These are phyloP conservation scores for Emys orbicularis DNA, from an alignment of 2,797 vertebrate genomes.

Conservation along the genomic window DNA sequence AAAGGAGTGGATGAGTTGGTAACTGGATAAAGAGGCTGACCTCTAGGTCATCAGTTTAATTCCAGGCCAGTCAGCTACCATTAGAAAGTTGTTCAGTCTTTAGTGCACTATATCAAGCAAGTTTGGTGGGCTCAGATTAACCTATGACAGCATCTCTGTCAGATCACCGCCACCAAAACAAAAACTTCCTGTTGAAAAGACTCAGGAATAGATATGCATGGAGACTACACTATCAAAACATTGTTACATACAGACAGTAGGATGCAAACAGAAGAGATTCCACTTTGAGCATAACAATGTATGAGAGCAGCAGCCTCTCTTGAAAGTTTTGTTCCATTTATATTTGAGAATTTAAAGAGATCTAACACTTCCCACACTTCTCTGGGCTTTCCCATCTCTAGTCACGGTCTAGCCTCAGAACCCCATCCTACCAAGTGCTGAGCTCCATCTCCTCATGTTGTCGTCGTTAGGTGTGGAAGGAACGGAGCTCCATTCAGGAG, in stretches of 20 bases:
- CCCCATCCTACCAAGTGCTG: background rate
- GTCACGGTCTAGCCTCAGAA: no score
- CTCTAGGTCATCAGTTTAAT: background rate
- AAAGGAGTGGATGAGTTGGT: background rate
- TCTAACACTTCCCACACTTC: background rate
- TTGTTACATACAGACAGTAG: no score
- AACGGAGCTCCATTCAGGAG: background rate
- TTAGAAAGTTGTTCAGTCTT: background rate
- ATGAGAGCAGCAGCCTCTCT: background rate
- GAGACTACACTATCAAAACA: background rate
- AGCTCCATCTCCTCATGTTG: background rate
- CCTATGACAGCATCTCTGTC: background rate
- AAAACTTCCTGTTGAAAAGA: background rate
- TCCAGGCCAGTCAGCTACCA: background rate
- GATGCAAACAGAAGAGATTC: background rate
- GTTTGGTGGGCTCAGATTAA: background rate
- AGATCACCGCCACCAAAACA: background rate
- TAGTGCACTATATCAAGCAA: background rate
- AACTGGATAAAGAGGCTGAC: background rate
- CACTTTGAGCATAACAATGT: background rate
- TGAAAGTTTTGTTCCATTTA: background rate
- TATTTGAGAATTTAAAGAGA: background rate
- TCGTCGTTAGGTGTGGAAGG: background rate
- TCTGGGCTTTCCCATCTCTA: background rate
- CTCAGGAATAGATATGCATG: accelerated